Percentiles rank a stretch among this genome's conserved stretches.
phyloP scores from a whole-genome alignment of 2,113 vertebrate species.

The Eupsittula cactorum region DNA sequence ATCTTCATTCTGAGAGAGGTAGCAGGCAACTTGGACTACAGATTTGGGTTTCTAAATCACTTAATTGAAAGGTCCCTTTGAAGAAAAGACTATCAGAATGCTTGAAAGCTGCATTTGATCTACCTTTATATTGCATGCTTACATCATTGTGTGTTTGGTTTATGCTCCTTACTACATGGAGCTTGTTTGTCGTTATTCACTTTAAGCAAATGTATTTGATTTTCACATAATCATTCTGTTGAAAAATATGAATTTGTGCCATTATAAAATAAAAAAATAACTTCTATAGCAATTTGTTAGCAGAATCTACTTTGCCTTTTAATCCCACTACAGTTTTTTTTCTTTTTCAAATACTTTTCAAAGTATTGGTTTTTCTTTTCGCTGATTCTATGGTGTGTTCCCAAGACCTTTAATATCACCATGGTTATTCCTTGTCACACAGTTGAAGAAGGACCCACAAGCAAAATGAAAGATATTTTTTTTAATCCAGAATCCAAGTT shows the following conservation, averaged over 20 bases:
- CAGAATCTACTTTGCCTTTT: constrained; percentile 10
- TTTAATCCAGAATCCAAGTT: not conserved
- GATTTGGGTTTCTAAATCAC: not conserved
- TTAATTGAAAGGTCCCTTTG: not conserved
- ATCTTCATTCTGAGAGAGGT: not conserved
- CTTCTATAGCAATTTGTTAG: constrained; percentile 12
- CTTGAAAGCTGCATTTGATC: not conserved
- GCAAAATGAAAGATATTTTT: not conserved
- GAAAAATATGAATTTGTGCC: constrained; percentile 2
- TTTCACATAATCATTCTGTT: constrained; percentile 36
- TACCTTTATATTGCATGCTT: not conserved
- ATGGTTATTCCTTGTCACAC: not conserved
- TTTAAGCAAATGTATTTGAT: constrained; percentile 16
- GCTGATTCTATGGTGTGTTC: not conserved
- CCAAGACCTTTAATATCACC: not conserved
- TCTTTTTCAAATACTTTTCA: not conserved
- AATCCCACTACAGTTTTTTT: constrained; percentile 18
- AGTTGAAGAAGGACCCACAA: not conserved
- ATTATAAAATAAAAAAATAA: not conserved
- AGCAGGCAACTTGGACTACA: not conserved
- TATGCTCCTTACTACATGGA: not conserved
- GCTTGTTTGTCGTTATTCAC: constrained; percentile 15
- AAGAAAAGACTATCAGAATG: not conserved
- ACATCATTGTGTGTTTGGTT: not conserved
- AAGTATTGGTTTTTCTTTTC: not conserved